Conservation (phyloP, 2,888 invertebrate species). For the Danaus chrysippus region DNA sequence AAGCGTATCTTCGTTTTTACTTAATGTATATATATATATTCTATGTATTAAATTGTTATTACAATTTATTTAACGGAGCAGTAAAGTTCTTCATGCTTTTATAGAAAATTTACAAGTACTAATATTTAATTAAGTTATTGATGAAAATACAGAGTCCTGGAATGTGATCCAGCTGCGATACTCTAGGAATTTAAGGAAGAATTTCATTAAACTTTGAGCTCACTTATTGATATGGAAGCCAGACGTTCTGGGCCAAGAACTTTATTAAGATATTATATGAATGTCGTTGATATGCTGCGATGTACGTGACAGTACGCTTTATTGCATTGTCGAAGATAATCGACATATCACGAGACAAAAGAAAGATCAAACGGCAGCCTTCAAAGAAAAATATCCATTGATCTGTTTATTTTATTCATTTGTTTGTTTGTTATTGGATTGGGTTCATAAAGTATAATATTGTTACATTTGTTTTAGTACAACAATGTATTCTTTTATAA, state of each 20-base stretch:
- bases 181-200: conserved; percentile 36
- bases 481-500: no score
- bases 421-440: no score
- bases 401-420: no score
- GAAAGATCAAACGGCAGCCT: not conserved
- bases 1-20: no score
- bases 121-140: conserved; percentile 17
- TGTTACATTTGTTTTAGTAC: no score
- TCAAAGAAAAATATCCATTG: no score
- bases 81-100: no score
- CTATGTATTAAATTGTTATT: no score
- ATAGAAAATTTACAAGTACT: no score
- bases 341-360: conserved; percentile 12
- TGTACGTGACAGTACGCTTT: conserved; percentile 69
- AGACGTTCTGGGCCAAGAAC: conserved; percentile 59
- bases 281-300: conserved; percentile 57
- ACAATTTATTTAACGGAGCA: no score
- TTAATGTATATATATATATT: no score
- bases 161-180: conserved; percentile 34
- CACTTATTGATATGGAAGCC: conserved; percentile 75
- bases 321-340: conserved; percentile 40
- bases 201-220: conserved; percentile 43
- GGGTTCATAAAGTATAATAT: no score
- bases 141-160: conserved; percentile 30
- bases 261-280: conserved; percentile 76